These are phyloP conservation scores for Myanophis thanlyinensis DNA, from an alignment of 2,113 vertebrate genomes.

Conservation along the genomic window DNA sequence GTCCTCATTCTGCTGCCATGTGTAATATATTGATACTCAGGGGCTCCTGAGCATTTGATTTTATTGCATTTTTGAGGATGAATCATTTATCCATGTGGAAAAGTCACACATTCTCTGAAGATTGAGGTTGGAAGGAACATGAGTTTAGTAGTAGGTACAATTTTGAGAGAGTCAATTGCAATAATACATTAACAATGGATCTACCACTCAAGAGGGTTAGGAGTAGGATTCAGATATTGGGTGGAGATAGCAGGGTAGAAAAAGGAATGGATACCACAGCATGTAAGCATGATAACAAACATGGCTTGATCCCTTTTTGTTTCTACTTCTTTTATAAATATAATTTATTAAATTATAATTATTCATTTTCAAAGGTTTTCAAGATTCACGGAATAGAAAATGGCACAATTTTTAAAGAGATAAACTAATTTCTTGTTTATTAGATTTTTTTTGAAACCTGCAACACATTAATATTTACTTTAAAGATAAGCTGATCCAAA, in stretches of 20 bases:
- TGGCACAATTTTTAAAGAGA: not conserved
- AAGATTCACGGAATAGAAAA: not conserved
- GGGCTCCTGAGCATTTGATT: not conserved
- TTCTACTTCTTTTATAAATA: not conserved
- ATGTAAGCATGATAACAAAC: not conserved
- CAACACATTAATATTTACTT: constrained; percentile 21
- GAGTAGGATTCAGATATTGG: not conserved
- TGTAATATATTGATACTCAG: not conserved
- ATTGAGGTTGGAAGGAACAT: not conserved
- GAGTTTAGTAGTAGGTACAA: not conserved
- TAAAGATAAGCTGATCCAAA: not conserved
- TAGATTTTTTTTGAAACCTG: constrained; percentile 22
- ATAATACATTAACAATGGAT: not conserved
- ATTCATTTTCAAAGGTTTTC: not conserved
- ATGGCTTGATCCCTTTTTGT: not conserved
- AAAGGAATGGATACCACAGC: not conserved
- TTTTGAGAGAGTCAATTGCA: not conserved
- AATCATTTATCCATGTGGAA: not conserved
- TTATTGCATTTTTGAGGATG: not conserved
- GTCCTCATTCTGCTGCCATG: not conserved
- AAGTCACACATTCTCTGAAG: not conserved
- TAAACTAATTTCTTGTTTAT: not conserved
- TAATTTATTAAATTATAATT: not conserved
- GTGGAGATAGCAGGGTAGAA: not conserved
- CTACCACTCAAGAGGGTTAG: not conserved